phyloP scores from a whole-genome alignment of 1,140 invertebrate genomes.

The Caenorhabditis tropicalis region DNA sequence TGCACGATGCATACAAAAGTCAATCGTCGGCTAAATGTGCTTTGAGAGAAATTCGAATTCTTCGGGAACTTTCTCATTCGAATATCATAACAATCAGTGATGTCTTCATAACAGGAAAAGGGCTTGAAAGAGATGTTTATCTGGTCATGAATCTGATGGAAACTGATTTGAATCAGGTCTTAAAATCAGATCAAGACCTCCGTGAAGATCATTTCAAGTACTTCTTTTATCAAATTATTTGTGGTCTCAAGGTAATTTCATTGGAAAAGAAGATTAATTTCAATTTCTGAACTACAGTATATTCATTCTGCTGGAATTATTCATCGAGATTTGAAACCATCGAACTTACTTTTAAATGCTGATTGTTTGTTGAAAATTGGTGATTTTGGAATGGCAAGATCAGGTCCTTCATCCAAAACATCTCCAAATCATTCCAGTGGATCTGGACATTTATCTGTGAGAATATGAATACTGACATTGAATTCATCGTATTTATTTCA shows the following conservation, averaged over 20 bases:
- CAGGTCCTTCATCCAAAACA: slow-evolving; percentile 38
- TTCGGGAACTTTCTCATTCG: slow-evolving; percentile 74
- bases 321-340: slow-evolving; percentile 75
- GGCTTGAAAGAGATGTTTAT: slow-evolving; percentile 73
- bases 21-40: slow-evolving; percentile 73
- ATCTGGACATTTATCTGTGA: slow-evolving; percentile 27
- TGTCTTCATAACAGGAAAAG: slow-evolving; percentile 66
- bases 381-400: slow-evolving; percentile 74
- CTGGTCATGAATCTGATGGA: slow-evolving; percentile 75
- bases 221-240: slow-evolving; percentile 74
- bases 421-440: neutral
- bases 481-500: slow-evolving; percentile 14
- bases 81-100: slow-evolving; percentile 74
- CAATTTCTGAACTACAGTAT: slow-evolving; percentile 65
- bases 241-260: slow-evolving; percentile 72
- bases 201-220: slow-evolving; percentile 73
- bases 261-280: neutral
- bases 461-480: neutral
- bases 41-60: slow-evolving; percentile 74
- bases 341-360: slow-evolving; percentile 74
- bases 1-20: slow-evolving; percentile 73
- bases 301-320: slow-evolving; percentile 74
- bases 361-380: slow-evolving; percentile 74
- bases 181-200: slow-evolving; percentile 74
- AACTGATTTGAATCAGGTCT: slow-evolving; percentile 74